Percentiles rank a stretch among this genome's conserved stretches.
These are phyloP conservation scores for Drosophila micromelanica DNA, from an alignment of 1,140 invertebrate genomes.

Conservation along the genomic window DNA sequence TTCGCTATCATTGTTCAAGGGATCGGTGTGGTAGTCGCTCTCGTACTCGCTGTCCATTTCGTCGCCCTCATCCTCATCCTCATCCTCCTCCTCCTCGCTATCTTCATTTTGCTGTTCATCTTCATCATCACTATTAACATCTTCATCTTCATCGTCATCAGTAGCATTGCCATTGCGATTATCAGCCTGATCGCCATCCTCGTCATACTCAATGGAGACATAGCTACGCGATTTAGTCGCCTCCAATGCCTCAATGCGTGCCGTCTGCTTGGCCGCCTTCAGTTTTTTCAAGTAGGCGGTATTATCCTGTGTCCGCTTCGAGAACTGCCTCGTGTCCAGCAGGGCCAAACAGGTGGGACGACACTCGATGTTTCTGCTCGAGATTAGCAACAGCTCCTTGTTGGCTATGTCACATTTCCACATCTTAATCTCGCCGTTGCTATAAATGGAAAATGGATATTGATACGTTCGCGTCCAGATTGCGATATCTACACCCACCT, in stretches of 20 bases:
- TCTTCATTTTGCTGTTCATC: too few relatives aligned
- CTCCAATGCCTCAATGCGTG: background rate
- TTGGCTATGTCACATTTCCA: slow-evolving; percentile 87
- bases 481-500: slow-evolving; percentile 34
- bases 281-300: background rate
- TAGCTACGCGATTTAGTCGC: slow-evolving; percentile 34
- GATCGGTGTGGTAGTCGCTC: too few relatives aligned
- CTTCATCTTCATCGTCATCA: too few relatives aligned
- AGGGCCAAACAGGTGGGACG: slow-evolving; percentile 87
- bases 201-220: slow-evolving; percentile 61
- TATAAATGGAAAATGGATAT: slow-evolving; percentile 85
- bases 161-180: too few relatives aligned
- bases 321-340: slow-evolving; percentile 65
- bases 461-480: too few relatives aligned
- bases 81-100: too few relatives aligned
- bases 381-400: slow-evolving; percentile 85
- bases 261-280: background rate
- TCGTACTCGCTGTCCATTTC: too few relatives aligned
- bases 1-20: too few relatives aligned
- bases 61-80: too few relatives aligned
- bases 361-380: slow-evolving; percentile 86
- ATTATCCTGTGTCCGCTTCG: slow-evolving; percentile 6
- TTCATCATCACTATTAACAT: too few relatives aligned
- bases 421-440: slow-evolving; percentile 91
- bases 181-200: slow-evolving; percentile 21